Percentiles rank a stretch among this genome's conserved stretches.
Evolutionary conservation across 1,140 invertebrate genomes (phyloP).

Genomic region (Trachelipus rathkii): DNA sequence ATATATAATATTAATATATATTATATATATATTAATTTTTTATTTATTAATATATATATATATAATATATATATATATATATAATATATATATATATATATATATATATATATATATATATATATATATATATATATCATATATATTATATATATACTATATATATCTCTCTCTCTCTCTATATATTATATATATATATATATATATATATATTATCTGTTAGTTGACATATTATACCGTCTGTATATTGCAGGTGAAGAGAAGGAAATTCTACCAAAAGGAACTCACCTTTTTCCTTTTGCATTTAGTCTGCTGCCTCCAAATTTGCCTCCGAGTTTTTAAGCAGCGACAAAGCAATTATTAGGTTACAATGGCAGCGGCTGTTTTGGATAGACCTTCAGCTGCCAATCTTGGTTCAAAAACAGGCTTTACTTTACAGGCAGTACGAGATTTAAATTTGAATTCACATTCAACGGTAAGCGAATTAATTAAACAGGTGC

Average conservation of each 20-base stretch:
- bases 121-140: too few species aligned
- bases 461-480: slow-evolving; percentile 46
- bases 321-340: slow-evolving; percentile 54
- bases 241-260: slow-evolving; percentile 43
- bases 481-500: neutral
- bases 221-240: neutral
- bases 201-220: neutral
- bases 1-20: too few species aligned
- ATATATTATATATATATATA: neutral
- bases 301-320: slow-evolving; percentile 53
- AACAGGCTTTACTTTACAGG: slow-evolving; percentile 47
- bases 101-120: neutral
- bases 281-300: slow-evolving; percentile 54
- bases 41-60: too few species aligned
- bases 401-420: slow-evolving; percentile 45
- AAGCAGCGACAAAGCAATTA: slow-evolving; percentile 52
- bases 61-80: neutral
- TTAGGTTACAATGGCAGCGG: slow-evolving; percentile 53
- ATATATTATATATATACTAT: too few species aligned
- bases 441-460: slow-evolving; percentile 47
- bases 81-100: slow-evolving; percentile 6
- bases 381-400: slow-evolving; percentile 51
- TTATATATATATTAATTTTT: too few species aligned
- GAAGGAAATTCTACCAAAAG: slow-evolving; percentile 48
- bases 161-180: neutral